Evolutionary conservation across 2,113 vertebrate species (phyloP).

Genomic region (Microtus montanus): DNA sequence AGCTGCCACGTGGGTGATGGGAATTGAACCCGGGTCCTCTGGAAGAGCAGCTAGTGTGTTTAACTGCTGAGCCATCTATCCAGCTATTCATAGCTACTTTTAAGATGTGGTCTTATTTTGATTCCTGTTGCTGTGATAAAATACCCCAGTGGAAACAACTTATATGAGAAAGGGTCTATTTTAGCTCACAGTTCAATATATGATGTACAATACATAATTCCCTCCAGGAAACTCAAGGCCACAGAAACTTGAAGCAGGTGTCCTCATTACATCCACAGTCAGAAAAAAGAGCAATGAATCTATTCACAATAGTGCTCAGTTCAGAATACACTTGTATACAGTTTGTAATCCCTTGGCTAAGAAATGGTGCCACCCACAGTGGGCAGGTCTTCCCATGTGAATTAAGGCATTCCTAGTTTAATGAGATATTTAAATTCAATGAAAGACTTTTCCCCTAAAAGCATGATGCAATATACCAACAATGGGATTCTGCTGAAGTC

Average conservation of each 20-base stretch:
- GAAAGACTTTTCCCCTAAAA: neutral
- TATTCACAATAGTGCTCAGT: neutral
- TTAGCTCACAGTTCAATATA: neutral
- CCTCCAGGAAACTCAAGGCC: neutral
- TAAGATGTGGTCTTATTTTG: neutral
- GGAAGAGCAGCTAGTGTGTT: no score
- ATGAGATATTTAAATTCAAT: neutral
- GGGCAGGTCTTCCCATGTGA: neutral
- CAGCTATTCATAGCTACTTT: neutral
- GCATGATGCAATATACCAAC: constrained; percentile 22
- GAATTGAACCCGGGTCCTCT: no score
- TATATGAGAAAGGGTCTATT: neutral
- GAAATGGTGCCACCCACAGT: neutral
- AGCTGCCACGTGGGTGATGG: no score
- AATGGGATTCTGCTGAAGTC: neutral
- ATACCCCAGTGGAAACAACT: neutral
- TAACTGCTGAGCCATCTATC: no score
- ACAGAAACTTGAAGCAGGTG: neutral
- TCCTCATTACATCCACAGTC: neutral
- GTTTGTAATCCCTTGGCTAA: neutral
- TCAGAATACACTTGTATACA: neutral
- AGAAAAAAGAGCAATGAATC: neutral
- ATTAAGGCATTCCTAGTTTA: neutral
- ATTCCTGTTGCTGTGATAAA: neutral
- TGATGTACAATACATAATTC: neutral